These are phyloP conservation scores for Cephus rjabovi DNA, from an alignment of 2,888 invertebrate genomes.

Conservation along the genomic window DNA sequence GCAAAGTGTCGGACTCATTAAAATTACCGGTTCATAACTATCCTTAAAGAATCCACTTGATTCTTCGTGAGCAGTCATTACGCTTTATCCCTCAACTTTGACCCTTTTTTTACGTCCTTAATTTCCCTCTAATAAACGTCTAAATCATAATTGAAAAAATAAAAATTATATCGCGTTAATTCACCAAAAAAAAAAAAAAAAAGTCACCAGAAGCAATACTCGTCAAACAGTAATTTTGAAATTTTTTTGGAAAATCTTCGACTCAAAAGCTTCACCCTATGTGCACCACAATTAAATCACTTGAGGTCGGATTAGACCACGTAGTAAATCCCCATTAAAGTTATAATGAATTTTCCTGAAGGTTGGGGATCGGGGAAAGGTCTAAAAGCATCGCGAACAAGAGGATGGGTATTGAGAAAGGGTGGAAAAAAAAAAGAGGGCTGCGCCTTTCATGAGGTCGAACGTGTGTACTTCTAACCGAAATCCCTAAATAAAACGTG, in stretches of 20 bases:
- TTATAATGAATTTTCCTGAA: slow-evolving; percentile 45
- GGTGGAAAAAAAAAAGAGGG: not conserved
- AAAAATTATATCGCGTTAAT: no score
- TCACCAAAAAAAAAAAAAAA: no score
- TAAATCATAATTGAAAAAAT: no score
- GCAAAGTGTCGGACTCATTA: slow-evolving; percentile 39
- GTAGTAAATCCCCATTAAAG: slow-evolving; percentile 38
- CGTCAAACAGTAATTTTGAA: no score
- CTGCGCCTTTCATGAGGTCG: slow-evolving; percentile 1
- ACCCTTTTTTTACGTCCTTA: no score
- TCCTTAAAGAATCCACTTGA: slow-evolving; percentile 14
- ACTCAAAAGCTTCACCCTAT: no score
- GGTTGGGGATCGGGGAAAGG: slow-evolving; percentile 14
- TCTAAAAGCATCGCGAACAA: slow-evolving; percentile 1
- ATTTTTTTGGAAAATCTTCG: no score
- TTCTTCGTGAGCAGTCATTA: not conserved
- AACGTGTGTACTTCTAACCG: slow-evolving; percentile 39
- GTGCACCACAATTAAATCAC: not conserved
- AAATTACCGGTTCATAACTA: slow-evolving; percentile 38
- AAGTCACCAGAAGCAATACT: no score
- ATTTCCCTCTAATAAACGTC: no score
- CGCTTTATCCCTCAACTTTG: not conserved
- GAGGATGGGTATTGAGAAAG: not conserved
- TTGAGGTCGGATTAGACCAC: slow-evolving; percentile 34
- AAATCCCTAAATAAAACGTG: slow-evolving; percentile 48